These are phyloP conservation scores for Antheraea yamamai DNA, from an alignment of 2,888 invertebrate species.

Conservation along the genomic window DNA sequence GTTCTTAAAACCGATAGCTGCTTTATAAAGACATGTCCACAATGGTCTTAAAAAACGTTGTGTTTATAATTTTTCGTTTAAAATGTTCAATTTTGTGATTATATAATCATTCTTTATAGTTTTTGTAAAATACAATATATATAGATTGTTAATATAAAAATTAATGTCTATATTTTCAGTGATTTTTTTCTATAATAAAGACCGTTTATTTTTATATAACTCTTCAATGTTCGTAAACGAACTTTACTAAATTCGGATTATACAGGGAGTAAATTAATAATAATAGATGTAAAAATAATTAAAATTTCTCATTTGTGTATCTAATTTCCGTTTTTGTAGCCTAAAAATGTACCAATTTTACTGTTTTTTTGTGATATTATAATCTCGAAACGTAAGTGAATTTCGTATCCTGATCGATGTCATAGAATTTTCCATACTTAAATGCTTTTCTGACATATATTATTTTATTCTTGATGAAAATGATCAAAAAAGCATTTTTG, in stretches of 20 bases:
- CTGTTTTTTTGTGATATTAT: too few relatives aligned
- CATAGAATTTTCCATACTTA: too few relatives aligned
- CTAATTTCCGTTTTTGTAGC: neutral
- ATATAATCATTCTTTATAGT: neutral
- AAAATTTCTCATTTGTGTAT: neutral
- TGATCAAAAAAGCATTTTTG: too few relatives aligned
- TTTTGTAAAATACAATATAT: neutral
- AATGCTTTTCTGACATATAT: too few relatives aligned
- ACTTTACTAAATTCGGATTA: neutral
- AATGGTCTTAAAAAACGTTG: constrained; percentile 29
- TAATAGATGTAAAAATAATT: neutral
- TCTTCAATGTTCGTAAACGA: neutral
- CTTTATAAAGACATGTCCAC: constrained; percentile 46
- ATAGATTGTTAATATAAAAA: neutral
- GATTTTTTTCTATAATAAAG: neutral
- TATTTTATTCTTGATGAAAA: too few relatives aligned
- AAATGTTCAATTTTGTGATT: neutral
- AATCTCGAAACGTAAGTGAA: too few relatives aligned
- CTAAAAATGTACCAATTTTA: neutral
- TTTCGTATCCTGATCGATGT: too few relatives aligned
- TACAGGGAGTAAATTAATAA: neutral
- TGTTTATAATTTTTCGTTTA: neutral
- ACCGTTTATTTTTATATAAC: neutral
- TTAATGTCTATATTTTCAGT: neutral
- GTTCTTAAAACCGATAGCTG: constrained; percentile 61